These are phyloP conservation scores for Drosophila miranda DNA, from an alignment of 1,140 invertebrate species.

Conservation along the genomic window DNA sequence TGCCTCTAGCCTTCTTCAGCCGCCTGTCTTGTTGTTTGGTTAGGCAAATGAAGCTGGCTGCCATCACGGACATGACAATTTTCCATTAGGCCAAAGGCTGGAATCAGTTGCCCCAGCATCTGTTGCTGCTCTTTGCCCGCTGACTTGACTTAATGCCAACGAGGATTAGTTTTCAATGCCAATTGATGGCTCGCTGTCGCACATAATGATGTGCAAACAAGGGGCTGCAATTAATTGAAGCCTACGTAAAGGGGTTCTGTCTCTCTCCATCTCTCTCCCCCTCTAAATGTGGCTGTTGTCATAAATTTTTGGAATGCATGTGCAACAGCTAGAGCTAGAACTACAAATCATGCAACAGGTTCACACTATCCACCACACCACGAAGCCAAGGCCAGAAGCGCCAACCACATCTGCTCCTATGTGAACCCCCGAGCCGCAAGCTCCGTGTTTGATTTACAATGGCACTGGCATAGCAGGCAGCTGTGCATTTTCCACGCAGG, in stretches of 20 bases:
- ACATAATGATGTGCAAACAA: conserved; percentile 69
- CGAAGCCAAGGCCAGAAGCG: conserved; percentile 38
- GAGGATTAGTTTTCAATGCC: conserved; percentile 37
- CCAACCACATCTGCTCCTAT: conserved; percentile 8
- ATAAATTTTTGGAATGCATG: conserved; percentile 59
- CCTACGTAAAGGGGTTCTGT: not conserved
- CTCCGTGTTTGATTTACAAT: conserved; percentile 67
- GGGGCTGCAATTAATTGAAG: conserved; percentile 40
- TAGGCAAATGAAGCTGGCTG: conserved; percentile 56
- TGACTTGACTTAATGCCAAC: conserved; percentile 13
- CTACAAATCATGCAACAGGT: conserved; percentile 79
- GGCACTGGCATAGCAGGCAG: conserved; percentile 35
- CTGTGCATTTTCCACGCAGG: conserved; percentile 70
- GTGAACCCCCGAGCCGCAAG: not conserved
- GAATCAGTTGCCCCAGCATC: no score
- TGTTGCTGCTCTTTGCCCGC: conserved; percentile 1
- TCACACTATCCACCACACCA: conserved; percentile 25
- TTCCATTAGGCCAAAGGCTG: conserved; percentile 50
- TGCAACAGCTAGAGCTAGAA: conserved; percentile 30
- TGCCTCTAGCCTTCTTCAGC: not conserved
- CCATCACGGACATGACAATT: conserved; percentile 17
- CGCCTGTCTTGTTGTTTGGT: conserved; percentile 48
- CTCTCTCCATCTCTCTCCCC: not conserved
- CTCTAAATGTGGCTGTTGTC: conserved; percentile 16
- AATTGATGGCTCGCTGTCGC: conserved; percentile 29